A percentile compares a stretch with the other conserved stretches of the same genome.
Evolutionary conservation across 92 coral and sea anemone species (phyloP).

Genomic region (Porites rus): DNA sequence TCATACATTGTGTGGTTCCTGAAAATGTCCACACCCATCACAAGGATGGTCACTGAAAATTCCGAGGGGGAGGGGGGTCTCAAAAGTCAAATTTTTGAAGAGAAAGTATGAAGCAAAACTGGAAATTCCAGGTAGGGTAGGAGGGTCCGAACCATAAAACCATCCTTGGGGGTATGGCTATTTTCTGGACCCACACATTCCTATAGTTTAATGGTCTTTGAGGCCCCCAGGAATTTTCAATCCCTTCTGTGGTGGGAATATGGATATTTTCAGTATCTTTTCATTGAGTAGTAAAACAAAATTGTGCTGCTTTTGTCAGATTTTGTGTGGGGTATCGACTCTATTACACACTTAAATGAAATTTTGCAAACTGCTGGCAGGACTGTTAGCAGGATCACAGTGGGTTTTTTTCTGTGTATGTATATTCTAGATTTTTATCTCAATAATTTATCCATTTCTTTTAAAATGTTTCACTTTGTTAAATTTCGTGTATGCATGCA

Average conservation of each 20-base stretch:
- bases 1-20: too few species aligned
- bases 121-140: background rate
- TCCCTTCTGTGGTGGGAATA: background rate
- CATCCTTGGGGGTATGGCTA: constrained; percentile 6
- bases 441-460: constrained; percentile 8
- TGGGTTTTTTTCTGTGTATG: background rate
- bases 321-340: background rate
- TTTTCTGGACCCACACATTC: background rate
- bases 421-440: constrained; percentile 10
- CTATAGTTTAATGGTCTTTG: background rate
- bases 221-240: background rate
- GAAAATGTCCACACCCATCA: too few species aligned
- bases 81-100: too few species aligned
- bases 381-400: constrained; percentile 15
- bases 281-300: constrained; percentile 11
- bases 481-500: background rate
- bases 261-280: constrained; percentile 12
- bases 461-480: background rate
- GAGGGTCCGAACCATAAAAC: background rate
- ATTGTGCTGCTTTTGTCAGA: constrained; percentile 25
- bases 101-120: background rate
- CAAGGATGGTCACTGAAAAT: too few species aligned
- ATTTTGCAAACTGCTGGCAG: constrained; percentile 12
- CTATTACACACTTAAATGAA: background rate
- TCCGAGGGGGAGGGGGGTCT: too few species aligned